These are phyloP conservation scores for Felis catus DNA, from an alignment of 2,113 vertebrate species.

Conservation along the genomic window F.catus_Fca126_mat1.0 CM031420.1:12165001-12165500, in stretches of 20 bases:
- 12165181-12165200: not conserved
- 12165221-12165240: not conserved
- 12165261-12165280: not conserved
- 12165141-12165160: not conserved
- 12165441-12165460: not conserved
- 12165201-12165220: not conserved
- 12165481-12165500: not conserved
- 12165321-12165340: not conserved
- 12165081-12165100: not conserved
- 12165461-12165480: not conserved
- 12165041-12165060: not conserved
- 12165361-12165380: not conserved
- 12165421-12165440: not conserved
- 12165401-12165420: not conserved
- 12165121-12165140: not conserved
- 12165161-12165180: fast-evolving
- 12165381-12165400: not conserved
- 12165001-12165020: not conserved
- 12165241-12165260: not conserved
- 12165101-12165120: not conserved
- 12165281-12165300: not conserved
- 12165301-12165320: not conserved
- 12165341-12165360: not conserved
- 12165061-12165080: not conserved
- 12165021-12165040: not conserved